Evolutionary conservation across 2,797 vertebrate genomes (phyloP), one percentile per base, ranked within the genome.

Genomic region (Diglossa cyanea): DNA sequence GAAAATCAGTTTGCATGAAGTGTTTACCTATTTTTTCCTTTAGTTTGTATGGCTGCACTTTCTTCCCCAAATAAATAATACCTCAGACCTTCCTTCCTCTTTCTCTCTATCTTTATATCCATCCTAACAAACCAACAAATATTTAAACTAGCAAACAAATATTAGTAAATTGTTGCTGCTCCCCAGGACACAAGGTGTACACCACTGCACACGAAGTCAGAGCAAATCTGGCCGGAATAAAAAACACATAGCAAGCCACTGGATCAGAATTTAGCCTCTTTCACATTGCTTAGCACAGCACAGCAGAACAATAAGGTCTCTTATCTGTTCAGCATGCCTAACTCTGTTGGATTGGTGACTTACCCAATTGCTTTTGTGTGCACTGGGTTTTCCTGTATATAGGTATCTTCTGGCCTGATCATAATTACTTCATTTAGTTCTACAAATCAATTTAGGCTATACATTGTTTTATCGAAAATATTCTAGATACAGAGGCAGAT

Each of bases 91-190:
- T 70, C 63, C 60, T 82, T 68, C 47, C 42, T 72, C 71, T 73
- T 86, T 66, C 18, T 70, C 51, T 74, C 50, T 61, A 7, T 77
- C 15, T 47, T 71, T 39, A 24, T 28, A 37, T 48, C 44, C 47
- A 33, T 39, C 47, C 37, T 61, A 91, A 93, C 35, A 90, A 87
- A 31, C 13, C 21, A 78, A 73, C 21, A 81, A 57, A 75, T 82
- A n/a, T 93, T 93, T 95, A 68, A 91, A 86, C 30, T 78, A 62
- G 26, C 39, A 89, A 92, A 73, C 40, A 75, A 85, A 39, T 75
- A 31, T 71, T 75, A 81, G n/a, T 28, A 71, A 87, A 76, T 62
- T 57, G 19, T 18, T 82, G 58, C 54, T 65, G 31, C 15, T 81
- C 21, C 12, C 54, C 2, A 5, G 57, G 78, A 63, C 31, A 57